phyloP scores from a whole-genome alignment of 2,797 vertebrate genomes.

The Poeciliopsis presidionis region DNA sequence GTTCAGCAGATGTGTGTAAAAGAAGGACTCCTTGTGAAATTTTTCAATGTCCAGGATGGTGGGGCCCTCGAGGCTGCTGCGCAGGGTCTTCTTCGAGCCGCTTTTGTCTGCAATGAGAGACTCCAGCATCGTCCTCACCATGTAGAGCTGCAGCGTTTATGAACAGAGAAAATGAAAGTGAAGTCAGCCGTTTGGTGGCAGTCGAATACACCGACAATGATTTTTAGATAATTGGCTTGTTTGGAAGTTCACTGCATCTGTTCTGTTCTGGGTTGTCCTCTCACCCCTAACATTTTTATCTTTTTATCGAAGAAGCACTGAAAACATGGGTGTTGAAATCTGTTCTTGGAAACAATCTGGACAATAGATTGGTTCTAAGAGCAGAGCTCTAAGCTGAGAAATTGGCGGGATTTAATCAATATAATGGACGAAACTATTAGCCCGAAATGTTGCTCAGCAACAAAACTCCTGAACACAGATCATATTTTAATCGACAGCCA shows the following conservation, averaged over 20 bases:
- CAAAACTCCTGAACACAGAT: background rate
- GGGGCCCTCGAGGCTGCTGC: slow-evolving; percentile 96
- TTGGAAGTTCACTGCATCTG: background rate
- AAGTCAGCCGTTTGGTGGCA: background rate
- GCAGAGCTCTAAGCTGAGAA: slow-evolving; percentile 41
- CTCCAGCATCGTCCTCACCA: slow-evolving; percentile 99
- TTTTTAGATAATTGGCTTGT: background rate
- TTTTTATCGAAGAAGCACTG: background rate
- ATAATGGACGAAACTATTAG: slow-evolving; percentile 2
- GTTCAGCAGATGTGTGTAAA: slow-evolving; percentile 98
- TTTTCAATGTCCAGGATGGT: slow-evolving; percentile 99
- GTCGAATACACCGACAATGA: background rate
- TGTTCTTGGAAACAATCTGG: slow-evolving; percentile 3
- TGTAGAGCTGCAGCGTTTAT: slow-evolving; percentile 87
- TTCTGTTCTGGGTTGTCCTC: background rate
- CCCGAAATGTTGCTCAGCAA: background rate
- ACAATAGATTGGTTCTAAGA: slow-evolving; percentile 45
- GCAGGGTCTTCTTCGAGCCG: slow-evolving; percentile 97
- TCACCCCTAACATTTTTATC: background rate
- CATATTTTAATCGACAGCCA: background rate
- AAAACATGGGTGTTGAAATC: background rate
- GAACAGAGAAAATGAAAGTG: background rate
- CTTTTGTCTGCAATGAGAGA: slow-evolving; percentile 98
- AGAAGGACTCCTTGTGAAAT: slow-evolving; percentile 98
- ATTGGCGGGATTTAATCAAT: slow-evolving; percentile 30